These are phyloP conservation scores for Leptura quadrifasciata DNA, from an alignment of 2,888 invertebrate genomes.

Conservation along the genomic window DNA sequence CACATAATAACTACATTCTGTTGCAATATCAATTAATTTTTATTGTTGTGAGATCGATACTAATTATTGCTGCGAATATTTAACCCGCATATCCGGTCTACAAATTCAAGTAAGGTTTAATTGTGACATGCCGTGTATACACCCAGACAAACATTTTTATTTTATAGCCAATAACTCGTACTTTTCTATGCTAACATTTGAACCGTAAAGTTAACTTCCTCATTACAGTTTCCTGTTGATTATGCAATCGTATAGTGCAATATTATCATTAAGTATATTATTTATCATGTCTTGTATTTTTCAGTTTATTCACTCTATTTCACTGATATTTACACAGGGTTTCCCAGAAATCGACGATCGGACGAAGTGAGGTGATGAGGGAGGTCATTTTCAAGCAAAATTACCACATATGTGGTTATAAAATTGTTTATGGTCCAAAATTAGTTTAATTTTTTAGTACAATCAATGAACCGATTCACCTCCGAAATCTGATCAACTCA, in stretches of 20 bases:
- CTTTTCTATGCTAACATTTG: slow-evolving; percentile 12
- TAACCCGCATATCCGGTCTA: slow-evolving; percentile 17
- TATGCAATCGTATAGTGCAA: slow-evolving; percentile 9
- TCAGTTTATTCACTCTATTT: too few relatives aligned
- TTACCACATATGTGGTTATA: too few relatives aligned
- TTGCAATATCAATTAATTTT: neutral
- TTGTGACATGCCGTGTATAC: slow-evolving; percentile 3
- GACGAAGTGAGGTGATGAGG: too few relatives aligned
- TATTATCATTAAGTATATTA: neutral
- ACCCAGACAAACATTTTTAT: slow-evolving; percentile 2
- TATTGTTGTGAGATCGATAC: neutral
- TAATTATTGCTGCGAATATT: neutral
- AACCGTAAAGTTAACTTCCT: slow-evolving; percentile 39
- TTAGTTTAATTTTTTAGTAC: too few relatives aligned
- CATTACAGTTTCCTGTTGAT: slow-evolving; percentile 28
- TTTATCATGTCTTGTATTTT: too few relatives aligned
- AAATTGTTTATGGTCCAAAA: too few relatives aligned
- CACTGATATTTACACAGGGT: too few relatives aligned
- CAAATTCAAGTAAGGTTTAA: neutral
- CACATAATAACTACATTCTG: neutral
- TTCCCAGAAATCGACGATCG: too few relatives aligned
- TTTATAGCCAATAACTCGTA: slow-evolving; percentile 1
- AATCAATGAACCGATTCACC: too few relatives aligned
- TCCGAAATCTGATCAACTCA: too few relatives aligned
- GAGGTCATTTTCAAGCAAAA: too few relatives aligned